Evolutionary conservation across 2,888 invertebrate genomes (phyloP), one percentile per base, ranked within the genome.

Genomic region (Ligdia adustata): DNA sequence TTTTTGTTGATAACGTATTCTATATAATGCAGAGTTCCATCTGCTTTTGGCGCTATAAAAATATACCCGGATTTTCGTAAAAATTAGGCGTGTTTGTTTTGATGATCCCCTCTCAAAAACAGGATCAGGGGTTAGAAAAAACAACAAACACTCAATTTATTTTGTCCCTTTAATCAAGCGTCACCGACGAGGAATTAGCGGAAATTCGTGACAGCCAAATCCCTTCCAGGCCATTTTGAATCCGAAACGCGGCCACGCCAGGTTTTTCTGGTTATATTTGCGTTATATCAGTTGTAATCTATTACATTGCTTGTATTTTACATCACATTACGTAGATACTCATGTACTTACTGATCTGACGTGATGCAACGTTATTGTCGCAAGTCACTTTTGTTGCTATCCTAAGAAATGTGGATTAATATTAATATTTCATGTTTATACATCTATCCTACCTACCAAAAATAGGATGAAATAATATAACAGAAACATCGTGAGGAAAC

Each of bases 211-310:
- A 59, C 58, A 55, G 57, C 48, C 37, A 49, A 57, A 64, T 60
- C 60, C 64, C 65, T 63, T 46, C 50, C 53, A 57, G 63, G 54
- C 58, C 51, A 27, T 27, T 40, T 41, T 44, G 48, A 58, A 60
- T 61, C 59, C 57, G 57, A 61, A 68, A 60, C 64, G 58, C 60
- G 57, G 58, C 53, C 59, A 60, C 56, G 60, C 55, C 54, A 57
- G 56, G 57, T 52, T 64, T 58, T 56, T 58, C 61, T 48, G 53
- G 48, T 50, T 55, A 60, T 52, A 74, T 73, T 72, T 66, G 64
- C 70, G 66, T 70, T 68, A 64, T 64, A 57, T 62, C 58, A 55
- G 60, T 58, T 54, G 32, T 15, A 27, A 42, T 20, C 26, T n/a
- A n/a, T n/a, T n/a, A n/a, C n/a, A n/a, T n/a, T n/a, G n/a, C n/a